phyloP scores from a whole-genome alignment of 1,140 invertebrate species.

The Monomorium pharaonis region DNA sequence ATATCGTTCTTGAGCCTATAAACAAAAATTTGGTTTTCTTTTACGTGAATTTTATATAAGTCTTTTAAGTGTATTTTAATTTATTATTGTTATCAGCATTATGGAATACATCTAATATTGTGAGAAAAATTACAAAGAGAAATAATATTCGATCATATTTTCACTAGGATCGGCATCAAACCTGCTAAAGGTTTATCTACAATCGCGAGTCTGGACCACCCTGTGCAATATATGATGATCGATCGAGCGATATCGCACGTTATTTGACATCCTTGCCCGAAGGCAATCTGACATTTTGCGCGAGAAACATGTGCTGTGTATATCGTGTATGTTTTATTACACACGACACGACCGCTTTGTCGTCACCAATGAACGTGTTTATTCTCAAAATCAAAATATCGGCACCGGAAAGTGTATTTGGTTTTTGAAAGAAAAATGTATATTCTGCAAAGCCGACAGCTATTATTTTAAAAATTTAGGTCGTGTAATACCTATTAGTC shows the following conservation, averaged over 20 bases:
- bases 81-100: background rate
- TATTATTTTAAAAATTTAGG: background rate
- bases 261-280: constrained; percentile 29
- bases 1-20: background rate
- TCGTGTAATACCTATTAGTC: background rate
- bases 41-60: background rate
- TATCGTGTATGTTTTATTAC: constrained; percentile 13
- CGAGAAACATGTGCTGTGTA: constrained; percentile 14
- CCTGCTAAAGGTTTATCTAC: background rate
- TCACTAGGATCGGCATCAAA: background rate
- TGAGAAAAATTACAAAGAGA: background rate
- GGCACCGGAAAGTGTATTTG: background rate
- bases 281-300: constrained; percentile 29
- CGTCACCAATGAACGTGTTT: background rate
- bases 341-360: constrained; percentile 24
- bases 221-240: constrained; percentile 21
- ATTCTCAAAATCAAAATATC: constrained; percentile 36
- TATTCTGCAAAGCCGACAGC: background rate
- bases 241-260: constrained; percentile 37
- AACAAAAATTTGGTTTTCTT: background rate
- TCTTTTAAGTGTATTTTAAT: background rate
- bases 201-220: background rate
- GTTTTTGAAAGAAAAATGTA: constrained; percentile 5
- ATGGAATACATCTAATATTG: background rate
- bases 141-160: background rate